phyloP scores from a whole-genome alignment of 1,140 invertebrate genomes.

The Zaprionus ghesquierei region DNA sequence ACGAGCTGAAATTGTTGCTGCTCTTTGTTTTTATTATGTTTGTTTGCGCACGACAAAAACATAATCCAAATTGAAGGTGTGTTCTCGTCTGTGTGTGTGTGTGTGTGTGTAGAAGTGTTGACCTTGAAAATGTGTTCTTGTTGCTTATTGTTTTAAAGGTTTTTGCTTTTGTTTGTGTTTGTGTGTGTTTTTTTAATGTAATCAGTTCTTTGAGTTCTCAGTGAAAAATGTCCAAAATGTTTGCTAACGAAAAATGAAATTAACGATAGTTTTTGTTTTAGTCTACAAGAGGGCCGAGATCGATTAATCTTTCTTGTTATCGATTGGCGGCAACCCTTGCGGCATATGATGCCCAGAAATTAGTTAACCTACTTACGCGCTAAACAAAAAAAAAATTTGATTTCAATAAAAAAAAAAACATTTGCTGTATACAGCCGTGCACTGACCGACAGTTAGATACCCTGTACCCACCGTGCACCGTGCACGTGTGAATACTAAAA shows the following conservation, averaged over 20 bases:
- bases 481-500: not conserved
- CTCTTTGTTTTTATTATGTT: constrained; percentile 1
- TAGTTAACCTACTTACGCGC: constrained; percentile 68
- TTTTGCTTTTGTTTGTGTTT: constrained; percentile 25
- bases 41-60: constrained; percentile 32
- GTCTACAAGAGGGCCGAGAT: constrained; percentile 3
- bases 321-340: constrained; percentile 32
- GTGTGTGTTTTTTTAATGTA: constrained; percentile 60
- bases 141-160: constrained; percentile 23
- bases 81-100: not conserved
- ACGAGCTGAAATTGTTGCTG: constrained; percentile 23
- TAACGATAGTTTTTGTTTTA: constrained; percentile 31
- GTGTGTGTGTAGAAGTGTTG: constrained; percentile 2
- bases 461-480: not conserved
- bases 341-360: constrained; percentile 72
- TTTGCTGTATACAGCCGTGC: not conserved
- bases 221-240: constrained; percentile 41
- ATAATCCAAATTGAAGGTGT: constrained; percentile 10
- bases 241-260: constrained; percentile 23
- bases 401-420: constrained; percentile 19
- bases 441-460: not conserved
- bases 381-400: constrained; percentile 40
- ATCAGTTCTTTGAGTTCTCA: constrained; percentile 78
- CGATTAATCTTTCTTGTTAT: constrained; percentile 23
- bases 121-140: constrained; percentile 18